phyloP scores from a whole-genome alignment of 1,140 invertebrate species.

The Ceratitis capitata region DNA sequence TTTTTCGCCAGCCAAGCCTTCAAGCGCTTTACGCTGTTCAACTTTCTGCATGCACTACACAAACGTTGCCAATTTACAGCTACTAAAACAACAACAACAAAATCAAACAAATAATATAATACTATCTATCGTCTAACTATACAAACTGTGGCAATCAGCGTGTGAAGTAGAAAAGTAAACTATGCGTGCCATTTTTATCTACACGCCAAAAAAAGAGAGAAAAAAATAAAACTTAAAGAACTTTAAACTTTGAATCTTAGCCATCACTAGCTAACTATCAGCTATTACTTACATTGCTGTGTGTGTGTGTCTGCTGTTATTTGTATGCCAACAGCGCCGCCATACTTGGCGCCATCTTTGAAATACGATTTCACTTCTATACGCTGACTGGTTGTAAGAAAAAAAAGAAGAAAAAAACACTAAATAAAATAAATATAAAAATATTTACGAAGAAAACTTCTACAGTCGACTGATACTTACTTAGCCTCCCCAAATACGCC shows the following conservation, averaged over 20 bases:
- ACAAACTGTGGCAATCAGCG: constrained; percentile 36
- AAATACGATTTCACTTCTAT: constrained; percentile 31
- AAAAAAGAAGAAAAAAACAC: not conserved
- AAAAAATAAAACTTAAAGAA: not conserved
- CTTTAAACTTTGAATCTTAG: not conserved
- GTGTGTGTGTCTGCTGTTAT: not conserved
- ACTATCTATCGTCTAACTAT: not conserved
- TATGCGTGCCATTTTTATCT: constrained; percentile 37
- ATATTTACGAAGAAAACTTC: not conserved
- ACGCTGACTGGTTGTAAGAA: not conserved
- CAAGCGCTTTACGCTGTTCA: not conserved
- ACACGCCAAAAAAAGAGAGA: not conserved
- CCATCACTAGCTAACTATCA: not conserved
- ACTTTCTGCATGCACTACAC: not conserved
- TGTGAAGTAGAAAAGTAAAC: constrained; percentile 30
- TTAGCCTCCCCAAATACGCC: not conserved
- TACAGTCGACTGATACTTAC: not conserved
- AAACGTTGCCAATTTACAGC: constrained; percentile 23
- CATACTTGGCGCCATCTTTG: constrained; percentile 36
- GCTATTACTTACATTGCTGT: not conserved
- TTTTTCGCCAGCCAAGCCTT: not conserved
- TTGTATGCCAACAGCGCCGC: constrained; percentile 1
- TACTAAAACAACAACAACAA: constrained; percentile 11
- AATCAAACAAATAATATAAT: constrained; percentile 6
- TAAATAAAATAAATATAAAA: not conserved